These are phyloP conservation scores for Chauna torquata DNA, from an alignment of 2,113 vertebrate genomes.

Conservation along the genomic window DNA sequence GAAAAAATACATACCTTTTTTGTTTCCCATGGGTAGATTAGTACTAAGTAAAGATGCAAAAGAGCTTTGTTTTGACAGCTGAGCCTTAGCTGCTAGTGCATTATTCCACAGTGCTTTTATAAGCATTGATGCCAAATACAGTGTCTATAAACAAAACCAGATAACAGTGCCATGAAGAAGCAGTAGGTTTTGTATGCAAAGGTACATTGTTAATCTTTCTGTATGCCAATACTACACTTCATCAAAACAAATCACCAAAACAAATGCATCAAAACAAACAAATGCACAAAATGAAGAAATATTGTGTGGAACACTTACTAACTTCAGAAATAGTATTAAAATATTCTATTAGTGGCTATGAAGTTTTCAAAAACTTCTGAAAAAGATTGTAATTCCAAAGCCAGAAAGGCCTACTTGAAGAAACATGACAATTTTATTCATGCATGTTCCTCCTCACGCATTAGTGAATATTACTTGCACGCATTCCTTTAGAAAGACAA, in stretches of 20 bases:
- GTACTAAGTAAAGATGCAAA: conserved; percentile 98
- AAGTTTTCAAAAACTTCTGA: neutral
- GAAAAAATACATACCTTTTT: conserved; percentile 86
- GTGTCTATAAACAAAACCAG: conserved; percentile 80
- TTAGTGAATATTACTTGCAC: neutral
- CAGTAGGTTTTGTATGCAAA: neutral
- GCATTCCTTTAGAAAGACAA: neutral
- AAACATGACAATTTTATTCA: neutral
- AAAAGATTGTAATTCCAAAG: neutral
- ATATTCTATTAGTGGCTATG: neutral
- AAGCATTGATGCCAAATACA: conserved; percentile 98
- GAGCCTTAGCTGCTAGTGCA: conserved; percentile 95
- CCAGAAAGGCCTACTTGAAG: neutral
- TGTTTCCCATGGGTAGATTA: conserved; percentile 96
- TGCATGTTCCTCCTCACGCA: neutral
- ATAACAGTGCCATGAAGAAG: neutral
- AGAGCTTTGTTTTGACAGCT: conserved; percentile 98
- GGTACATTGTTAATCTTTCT: neutral
- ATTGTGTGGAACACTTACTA: neutral
- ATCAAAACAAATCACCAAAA: neutral
- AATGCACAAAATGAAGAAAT: neutral
- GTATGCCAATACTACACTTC: neutral
- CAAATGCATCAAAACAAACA: neutral
- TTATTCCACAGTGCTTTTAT: conserved; percentile 99
- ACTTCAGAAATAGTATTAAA: neutral